These are phyloP conservation scores for Holocentrus rufus DNA, from an alignment of 2,797 vertebrate genomes.

Conservation along the genomic window DNA sequence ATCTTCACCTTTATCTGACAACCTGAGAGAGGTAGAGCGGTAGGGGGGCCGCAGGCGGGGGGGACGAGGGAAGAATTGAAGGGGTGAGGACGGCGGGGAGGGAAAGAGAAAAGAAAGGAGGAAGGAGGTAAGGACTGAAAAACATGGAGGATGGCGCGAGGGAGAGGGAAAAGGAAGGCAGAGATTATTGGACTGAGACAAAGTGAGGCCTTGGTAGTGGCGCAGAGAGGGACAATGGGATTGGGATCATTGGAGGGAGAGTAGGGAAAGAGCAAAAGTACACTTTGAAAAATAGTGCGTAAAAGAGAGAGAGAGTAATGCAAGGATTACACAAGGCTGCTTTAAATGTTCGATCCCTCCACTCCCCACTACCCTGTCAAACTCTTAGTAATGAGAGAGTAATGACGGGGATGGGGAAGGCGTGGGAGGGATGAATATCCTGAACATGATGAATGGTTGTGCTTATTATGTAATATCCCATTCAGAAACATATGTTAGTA, in stretches of 20 bases:
- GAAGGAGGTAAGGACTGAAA: slow-evolving; percentile 25
- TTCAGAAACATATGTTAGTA: slow-evolving; percentile 54
- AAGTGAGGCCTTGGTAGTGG: slow-evolving; percentile 23
- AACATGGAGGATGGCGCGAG: slow-evolving; percentile 53
- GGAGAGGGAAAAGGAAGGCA: slow-evolving; percentile 50
- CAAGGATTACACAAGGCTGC: slow-evolving; percentile 51
- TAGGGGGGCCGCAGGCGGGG: slow-evolving; percentile 49
- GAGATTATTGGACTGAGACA: slow-evolving; percentile 49
- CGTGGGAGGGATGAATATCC: neutral
- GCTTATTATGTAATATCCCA: slow-evolving; percentile 44
- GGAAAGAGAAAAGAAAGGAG: slow-evolving; percentile 1
- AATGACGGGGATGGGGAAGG: neutral
- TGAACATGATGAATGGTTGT: neutral
- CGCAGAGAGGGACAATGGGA: slow-evolving; percentile 46
- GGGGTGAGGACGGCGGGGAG: slow-evolving; percentile 20
- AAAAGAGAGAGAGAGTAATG: slow-evolving; percentile 54
- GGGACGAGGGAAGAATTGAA: slow-evolving; percentile 50
- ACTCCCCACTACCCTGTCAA: slow-evolving; percentile 24
- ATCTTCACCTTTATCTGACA: slow-evolving; percentile 76
- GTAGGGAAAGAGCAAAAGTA: slow-evolving; percentile 44
- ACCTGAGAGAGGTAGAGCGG: slow-evolving; percentile 63
- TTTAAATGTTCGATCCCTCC: slow-evolving; percentile 61
- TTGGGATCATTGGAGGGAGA: slow-evolving; percentile 60
- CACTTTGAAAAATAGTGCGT: slow-evolving; percentile 41
- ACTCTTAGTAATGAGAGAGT: neutral